Evolutionary conservation across 2,113 vertebrate genomes (phyloP).

Genomic region (Amphiprion ocellaris): DNA sequence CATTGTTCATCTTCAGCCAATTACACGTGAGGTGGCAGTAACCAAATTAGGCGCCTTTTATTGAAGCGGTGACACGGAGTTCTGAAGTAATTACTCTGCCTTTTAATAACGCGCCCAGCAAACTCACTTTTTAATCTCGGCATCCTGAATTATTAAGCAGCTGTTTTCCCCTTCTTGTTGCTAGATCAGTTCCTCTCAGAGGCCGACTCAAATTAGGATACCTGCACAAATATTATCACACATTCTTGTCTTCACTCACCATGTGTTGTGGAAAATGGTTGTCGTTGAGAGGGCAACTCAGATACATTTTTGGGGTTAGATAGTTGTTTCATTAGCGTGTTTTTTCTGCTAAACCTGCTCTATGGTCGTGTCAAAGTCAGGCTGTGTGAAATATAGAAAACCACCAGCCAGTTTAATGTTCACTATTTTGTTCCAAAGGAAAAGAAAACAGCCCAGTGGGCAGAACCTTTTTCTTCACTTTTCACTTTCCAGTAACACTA

Average conservation of each 20-base stretch:
- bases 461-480: conserved; percentile 31
- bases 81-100: conserved; percentile 85
- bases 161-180: conserved; percentile 59
- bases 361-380: conserved; percentile 3
- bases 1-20: conserved; percentile 79
- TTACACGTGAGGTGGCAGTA: conserved; percentile 79
- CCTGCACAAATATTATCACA: too few relatives aligned
- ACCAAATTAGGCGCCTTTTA: conserved; percentile 80
- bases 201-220: neutral
- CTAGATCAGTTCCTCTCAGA: conserved; percentile 55
- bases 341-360: conserved; percentile 1
- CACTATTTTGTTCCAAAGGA: conserved; percentile 29
- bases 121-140: conserved; percentile 85
- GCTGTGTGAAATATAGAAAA: conserved; percentile 1
- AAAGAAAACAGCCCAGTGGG: conserved; percentile 30
- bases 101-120: conserved; percentile 83
- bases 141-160: conserved; percentile 87
- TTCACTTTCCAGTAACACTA: conserved; percentile 54
- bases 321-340: neutral
- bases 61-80: conserved; percentile 78
- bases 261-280: too few relatives aligned
- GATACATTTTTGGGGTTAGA: too few relatives aligned
- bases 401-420: conserved; percentile 6
- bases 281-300: too few relatives aligned
- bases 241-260: too few relatives aligned